Conservation (phyloP, 2,797 vertebrate genomes). For the Falco berigora region DNA sequence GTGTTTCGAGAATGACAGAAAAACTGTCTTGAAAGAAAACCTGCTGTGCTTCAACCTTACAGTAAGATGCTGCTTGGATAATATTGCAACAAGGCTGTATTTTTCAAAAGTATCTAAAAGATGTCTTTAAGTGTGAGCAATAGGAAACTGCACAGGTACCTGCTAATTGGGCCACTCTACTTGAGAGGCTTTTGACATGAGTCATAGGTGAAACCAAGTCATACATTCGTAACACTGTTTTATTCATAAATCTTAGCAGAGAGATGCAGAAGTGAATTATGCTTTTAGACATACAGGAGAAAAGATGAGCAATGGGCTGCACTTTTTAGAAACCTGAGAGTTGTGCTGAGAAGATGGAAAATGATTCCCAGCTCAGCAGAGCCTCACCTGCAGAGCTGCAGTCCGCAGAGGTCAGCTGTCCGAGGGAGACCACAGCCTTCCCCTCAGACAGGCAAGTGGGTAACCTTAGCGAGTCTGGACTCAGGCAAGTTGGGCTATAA, state of each 20-base stretch:
- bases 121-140: background rate
- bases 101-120: background rate
- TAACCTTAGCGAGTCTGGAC: background rate
- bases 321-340: background rate
- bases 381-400: background rate
- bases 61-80: background rate
- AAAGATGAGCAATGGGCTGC: background rate
- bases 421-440: background rate
- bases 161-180: background rate
- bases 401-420: background rate
- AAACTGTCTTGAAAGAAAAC: background rate
- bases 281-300: background rate
- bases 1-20: background rate
- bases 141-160: background rate
- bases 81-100: background rate
- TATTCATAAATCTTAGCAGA: background rate
- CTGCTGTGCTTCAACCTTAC: background rate
- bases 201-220: background rate
- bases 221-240: background rate
- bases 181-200: constrained; percentile 2
- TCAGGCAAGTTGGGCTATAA: background rate
- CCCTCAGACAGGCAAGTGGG: background rate
- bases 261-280: background rate
- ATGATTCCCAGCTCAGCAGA: background rate
- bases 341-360: background rate